phyloP scores from a whole-genome alignment of 2,797 vertebrate species.

The Hydrophis major region DNA sequence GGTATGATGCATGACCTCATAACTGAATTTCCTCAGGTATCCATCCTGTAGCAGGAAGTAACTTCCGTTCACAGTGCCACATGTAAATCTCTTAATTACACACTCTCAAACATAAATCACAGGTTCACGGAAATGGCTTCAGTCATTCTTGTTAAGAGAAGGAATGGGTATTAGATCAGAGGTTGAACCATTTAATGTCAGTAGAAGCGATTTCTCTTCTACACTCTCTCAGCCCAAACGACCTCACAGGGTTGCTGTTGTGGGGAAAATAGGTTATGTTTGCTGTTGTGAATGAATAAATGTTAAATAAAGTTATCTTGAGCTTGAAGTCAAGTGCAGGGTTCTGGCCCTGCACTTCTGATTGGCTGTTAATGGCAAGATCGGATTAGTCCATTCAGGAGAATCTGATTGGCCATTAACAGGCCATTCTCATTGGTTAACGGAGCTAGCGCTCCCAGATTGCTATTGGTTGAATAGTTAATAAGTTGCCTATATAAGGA shows the following conservation, averaged over 20 bases:
- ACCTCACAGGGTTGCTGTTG: not conserved
- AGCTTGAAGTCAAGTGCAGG: no score
- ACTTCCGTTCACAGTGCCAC: slow-evolving; percentile 44
- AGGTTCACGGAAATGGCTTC: slow-evolving; percentile 1
- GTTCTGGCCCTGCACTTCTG: no score
- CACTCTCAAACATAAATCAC: slow-evolving; percentile 26
- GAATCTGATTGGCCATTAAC: no score
- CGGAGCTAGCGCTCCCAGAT: no score
- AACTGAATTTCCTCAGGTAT: slow-evolving; percentile 53
- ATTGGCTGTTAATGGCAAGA: no score
- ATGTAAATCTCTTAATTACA: slow-evolving; percentile 47
- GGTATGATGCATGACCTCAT: slow-evolving; percentile 49
- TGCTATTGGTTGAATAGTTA: no score
- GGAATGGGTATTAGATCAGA: slow-evolving; percentile 2
- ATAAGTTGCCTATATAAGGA: no score
- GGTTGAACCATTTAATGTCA: slow-evolving; percentile 32
- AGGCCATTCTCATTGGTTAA: no score
- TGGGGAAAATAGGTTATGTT: not conserved
- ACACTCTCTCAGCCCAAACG: not conserved
- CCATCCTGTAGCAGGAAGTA: slow-evolving; percentile 54
- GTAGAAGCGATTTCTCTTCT: not conserved
- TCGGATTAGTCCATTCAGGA: no score
- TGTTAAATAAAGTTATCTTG: no score
- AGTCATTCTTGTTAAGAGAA: slow-evolving; percentile 56
- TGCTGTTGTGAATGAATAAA: no score